Conservation (phyloP, 2,113 vertebrate genomes). For the Protomyctophum bolini region DNA sequence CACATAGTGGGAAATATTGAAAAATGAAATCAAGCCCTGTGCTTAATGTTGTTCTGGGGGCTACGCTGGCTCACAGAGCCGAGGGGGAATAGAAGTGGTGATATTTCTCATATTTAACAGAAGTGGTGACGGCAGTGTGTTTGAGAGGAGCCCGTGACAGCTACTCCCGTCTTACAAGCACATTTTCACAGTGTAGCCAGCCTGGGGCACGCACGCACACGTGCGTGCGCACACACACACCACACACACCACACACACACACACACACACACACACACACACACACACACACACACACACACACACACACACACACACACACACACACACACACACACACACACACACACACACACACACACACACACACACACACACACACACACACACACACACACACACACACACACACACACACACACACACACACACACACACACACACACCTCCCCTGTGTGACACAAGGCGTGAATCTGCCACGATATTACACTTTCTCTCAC, state of each 20-base stretch:
- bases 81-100: background rate
- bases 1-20: background rate
- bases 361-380: background rate
- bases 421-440: background rate
- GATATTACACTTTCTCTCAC: constrained; percentile 51
- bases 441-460: constrained; percentile 40
- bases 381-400: constrained; percentile 7
- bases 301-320: background rate
- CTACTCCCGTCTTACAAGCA: too few relatives aligned
- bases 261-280: background rate
- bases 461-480: constrained; percentile 58
- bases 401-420: background rate
- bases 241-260: background rate
- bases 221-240: too few relatives aligned
- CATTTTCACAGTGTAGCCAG: too few relatives aligned
- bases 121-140: too few relatives aligned
- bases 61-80: constrained; percentile 20
- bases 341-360: constrained; percentile 3
- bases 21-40: constrained; percentile 12
- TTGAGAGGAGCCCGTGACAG: too few relatives aligned
- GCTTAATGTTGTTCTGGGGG: constrained; percentile 35
- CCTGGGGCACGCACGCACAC: too few relatives aligned
- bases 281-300: constrained; percentile 4
- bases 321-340: background rate
- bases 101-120: too few relatives aligned